phyloP scores from a whole-genome alignment of 2,113 vertebrate species.

The Nerophis lumbriciformis region DNA sequence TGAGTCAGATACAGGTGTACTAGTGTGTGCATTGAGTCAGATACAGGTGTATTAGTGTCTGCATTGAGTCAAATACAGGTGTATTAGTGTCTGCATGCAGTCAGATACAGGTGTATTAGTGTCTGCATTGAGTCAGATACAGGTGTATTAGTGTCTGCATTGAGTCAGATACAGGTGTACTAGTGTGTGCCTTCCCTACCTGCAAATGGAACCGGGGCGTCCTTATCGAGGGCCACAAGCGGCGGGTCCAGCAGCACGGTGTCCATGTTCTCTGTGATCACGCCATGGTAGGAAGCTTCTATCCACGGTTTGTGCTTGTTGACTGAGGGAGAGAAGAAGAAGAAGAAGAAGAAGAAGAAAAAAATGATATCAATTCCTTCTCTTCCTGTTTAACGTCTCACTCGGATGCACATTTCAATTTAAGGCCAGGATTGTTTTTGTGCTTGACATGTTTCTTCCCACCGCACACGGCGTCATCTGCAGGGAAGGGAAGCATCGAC shows the following conservation, averaged over 20 bases:
- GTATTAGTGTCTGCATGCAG: no score
- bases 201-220: slow-evolving; percentile 89
- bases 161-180: no score
- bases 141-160: no score
- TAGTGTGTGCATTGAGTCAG: no score
- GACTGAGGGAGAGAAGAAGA: slow-evolving; percentile 66
- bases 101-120: no score
- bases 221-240: slow-evolving; percentile 93
- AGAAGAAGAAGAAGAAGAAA: not conserved
- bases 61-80: no score
- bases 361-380: not conserved
- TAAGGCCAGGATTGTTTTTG: not conserved
- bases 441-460: not conserved
- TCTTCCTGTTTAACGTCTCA: not conserved
- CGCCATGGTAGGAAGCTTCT: slow-evolving; percentile 93
- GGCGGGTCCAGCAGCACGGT: slow-evolving; percentile 95
- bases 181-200: slow-evolving; percentile 68
- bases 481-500: not conserved
- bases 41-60: no score
- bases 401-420: not conserved
- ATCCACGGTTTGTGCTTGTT: slow-evolving; percentile 99
- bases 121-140: no score
- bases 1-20: no score
- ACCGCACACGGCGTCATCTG: not conserved
- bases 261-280: slow-evolving; percentile 94